These are phyloP conservation scores for Coluber constrictor DNA, from an alignment of 2,797 vertebrate species.

Conservation along the genomic window DNA sequence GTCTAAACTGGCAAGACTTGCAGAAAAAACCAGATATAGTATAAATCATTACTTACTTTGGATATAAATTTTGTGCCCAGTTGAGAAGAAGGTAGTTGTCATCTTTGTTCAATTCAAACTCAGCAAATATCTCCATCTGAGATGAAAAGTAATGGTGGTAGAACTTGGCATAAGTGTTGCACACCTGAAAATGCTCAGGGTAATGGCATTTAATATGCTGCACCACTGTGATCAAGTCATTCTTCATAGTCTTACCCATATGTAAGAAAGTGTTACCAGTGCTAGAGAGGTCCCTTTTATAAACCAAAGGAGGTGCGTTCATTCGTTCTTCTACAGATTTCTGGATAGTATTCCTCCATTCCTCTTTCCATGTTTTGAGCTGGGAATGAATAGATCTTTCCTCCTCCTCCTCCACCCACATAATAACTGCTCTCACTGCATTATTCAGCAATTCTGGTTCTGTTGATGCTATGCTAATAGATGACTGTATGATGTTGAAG, in stretches of 20 bases:
- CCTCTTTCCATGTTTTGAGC: conserved; percentile 72
- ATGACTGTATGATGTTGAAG: conserved; percentile 67
- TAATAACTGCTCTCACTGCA: conserved; percentile 73
- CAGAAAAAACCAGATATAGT: not conserved
- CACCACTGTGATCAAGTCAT: conserved; percentile 79
- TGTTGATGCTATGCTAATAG: conserved; percentile 52
- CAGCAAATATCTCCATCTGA: conserved; percentile 60
- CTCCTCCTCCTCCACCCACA: conserved; percentile 82
- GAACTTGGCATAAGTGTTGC: conserved; percentile 74
- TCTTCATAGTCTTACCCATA: conserved; percentile 77
- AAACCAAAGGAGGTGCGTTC: not conserved
- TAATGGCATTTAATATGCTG: conserved; percentile 74
- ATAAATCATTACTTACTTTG: conserved; percentile 74
- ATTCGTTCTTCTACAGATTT: conserved; percentile 69
- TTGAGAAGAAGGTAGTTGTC: conserved; percentile 79
- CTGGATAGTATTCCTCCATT: conserved; percentile 72
- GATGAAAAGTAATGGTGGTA: conserved; percentile 79
- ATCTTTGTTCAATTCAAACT: conserved; percentile 66
- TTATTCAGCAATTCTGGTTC: conserved; percentile 68
- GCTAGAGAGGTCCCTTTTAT: conserved; percentile 64
- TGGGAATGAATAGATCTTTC: conserved; percentile 66
- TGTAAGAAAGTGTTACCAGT: conserved; percentile 70
- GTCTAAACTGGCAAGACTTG: not conserved
- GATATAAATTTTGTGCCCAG: conserved; percentile 82
- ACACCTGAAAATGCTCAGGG: conserved; percentile 76